These are phyloP conservation scores for Actinernus sp. DNA, from an alignment of 92 coral and sea anemone genomes.

Conservation along the genomic window DNA sequence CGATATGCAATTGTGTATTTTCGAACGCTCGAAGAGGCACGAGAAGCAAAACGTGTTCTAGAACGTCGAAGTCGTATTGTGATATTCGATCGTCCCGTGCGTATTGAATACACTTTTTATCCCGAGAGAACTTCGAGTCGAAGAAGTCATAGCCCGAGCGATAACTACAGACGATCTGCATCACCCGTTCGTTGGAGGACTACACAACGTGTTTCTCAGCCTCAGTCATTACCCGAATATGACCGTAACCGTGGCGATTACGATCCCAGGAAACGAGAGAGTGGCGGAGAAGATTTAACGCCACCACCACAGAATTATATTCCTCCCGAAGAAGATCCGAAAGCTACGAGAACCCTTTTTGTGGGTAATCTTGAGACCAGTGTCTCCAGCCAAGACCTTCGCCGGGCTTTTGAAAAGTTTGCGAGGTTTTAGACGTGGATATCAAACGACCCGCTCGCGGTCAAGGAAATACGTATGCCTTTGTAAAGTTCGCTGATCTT, in stretches of 20 bases:
- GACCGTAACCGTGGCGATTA: constrained; percentile 87
- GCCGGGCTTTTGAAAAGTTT: constrained; percentile 97
- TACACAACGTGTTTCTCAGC: constrained; percentile 74
- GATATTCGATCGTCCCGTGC: constrained; percentile 88
- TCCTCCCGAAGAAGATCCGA: constrained; percentile 97
- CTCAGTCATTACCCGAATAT: constrained; percentile 44
- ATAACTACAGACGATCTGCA: constrained; percentile 77
- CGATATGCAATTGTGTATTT: constrained; percentile 98
- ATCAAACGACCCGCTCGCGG: constrained; percentile 99
- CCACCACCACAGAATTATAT: constrained; percentile 70
- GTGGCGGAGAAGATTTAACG: constrained; percentile 64
- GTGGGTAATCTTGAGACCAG: constrained; percentile 99
- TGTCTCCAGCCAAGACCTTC: constrained; percentile 93
- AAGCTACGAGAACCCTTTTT: constrained; percentile 97
- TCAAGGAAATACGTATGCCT: constrained; percentile 99
- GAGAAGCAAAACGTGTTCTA: constrained; percentile 89
- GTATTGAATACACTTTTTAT: constrained; percentile 80
- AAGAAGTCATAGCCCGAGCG: constrained; percentile 88
- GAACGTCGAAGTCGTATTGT: constrained; percentile 93
- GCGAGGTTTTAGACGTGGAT: constrained; percentile 96
- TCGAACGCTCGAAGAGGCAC: constrained; percentile 94
- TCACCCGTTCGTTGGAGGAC: constrained; percentile 71
- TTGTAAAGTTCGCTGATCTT: constrained; percentile 99
- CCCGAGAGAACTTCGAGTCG: constrained; percentile 83
- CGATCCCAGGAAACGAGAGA: constrained; percentile 64